Conservation (phyloP, 64 coral and sea anemone genomes). For the Dendrophyllia cribrosa region DNA sequence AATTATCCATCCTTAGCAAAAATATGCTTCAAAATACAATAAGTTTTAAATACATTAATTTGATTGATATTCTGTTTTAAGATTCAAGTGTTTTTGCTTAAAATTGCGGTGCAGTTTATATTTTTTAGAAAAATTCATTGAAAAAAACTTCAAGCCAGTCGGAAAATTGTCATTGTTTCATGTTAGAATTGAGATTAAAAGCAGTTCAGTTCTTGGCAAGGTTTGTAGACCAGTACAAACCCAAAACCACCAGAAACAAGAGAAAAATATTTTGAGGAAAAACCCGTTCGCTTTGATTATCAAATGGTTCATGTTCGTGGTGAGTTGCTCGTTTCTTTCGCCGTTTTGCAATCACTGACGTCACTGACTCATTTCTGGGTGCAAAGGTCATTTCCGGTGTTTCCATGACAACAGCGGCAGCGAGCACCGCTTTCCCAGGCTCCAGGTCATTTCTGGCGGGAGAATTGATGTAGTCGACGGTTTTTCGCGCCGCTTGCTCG, state of each 20-base stretch:
- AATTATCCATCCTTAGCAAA: no score
- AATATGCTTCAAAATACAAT: no score
- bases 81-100: no score
- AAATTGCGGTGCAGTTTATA: no score
- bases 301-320: neutral
- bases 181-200: neutral
- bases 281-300: neutral
- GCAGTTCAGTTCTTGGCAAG: neutral
- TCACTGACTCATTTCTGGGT: neutral
- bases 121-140: no score
- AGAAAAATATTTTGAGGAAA: neutral
- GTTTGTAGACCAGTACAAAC: constrained; percentile 1
- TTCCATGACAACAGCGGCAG: constrained; percentile 63
- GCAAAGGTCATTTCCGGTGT: neutral
- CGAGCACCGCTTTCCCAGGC: constrained; percentile 51
- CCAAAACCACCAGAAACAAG: neutral
- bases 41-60: no score
- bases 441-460: constrained; percentile 45
- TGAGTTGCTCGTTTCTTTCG: neutral
- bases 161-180: no score
- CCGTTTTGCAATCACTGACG: neutral
- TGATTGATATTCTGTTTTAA: no score
- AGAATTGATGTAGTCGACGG: constrained; percentile 64
- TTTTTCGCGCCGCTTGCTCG: constrained; percentile 51
- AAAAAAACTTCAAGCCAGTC: no score